Evolutionary conservation across 2,113 vertebrate genomes (phyloP).

Genomic region (Sphaerodactylus townsendi): DNA sequence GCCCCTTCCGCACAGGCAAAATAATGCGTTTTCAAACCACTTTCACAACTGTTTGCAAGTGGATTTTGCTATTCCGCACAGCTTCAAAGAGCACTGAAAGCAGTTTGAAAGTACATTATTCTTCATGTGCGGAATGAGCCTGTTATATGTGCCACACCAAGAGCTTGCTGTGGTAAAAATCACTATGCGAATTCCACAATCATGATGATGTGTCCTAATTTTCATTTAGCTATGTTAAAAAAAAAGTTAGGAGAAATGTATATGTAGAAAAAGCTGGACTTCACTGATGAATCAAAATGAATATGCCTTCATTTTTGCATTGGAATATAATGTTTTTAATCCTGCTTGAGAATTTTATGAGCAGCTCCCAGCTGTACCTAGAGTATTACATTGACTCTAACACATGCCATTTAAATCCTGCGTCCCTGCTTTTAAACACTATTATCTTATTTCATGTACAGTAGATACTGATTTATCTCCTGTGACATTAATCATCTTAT

Average conservation of each 20-base stretch:
- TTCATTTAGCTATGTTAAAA: constrained; percentile 13
- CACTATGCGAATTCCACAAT: neutral
- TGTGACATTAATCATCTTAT: constrained; percentile 66
- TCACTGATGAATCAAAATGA: constrained; percentile 20
- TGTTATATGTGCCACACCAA: neutral
- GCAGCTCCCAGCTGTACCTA: constrained; percentile 53
- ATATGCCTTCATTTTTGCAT: constrained; percentile 41
- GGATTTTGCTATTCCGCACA: too few relatives aligned
- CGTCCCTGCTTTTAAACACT: constrained; percentile 2
- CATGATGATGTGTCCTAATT: neutral
- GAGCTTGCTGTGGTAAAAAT: neutral
- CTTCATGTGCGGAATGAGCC: too few relatives aligned
- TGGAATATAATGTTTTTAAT: constrained; percentile 38
- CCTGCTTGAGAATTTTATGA: constrained; percentile 54
- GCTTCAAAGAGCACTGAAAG: too few relatives aligned
- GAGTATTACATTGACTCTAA: constrained; percentile 50
- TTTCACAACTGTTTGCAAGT: too few relatives aligned
- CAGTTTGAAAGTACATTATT: too few relatives aligned
- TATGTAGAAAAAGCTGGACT: constrained; percentile 22
- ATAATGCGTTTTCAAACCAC: too few relatives aligned
- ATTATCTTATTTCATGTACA: constrained; percentile 47
- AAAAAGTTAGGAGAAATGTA: constrained; percentile 9
- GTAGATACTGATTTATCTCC: constrained; percentile 58
- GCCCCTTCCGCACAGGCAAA: too few relatives aligned
- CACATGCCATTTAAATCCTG: constrained; percentile 47